Conservation (phyloP, 1,140 invertebrate species). For the Xylocopa sonorina region DNA sequence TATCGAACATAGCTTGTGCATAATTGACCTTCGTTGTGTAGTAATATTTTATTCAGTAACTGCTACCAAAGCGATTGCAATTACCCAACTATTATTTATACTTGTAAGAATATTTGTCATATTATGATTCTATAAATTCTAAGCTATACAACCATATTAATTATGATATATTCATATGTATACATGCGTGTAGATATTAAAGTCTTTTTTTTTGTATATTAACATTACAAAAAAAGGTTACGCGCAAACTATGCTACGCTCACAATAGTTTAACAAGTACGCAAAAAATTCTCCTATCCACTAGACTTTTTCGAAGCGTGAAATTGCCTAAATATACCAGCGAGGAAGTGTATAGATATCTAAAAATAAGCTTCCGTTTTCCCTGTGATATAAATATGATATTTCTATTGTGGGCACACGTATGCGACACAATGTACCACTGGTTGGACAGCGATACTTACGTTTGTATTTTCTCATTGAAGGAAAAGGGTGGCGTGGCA, state of each 20-base stretch:
- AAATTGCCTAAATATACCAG: constrained; percentile 32
- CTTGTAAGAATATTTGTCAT: no score
- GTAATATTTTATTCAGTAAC: no score
- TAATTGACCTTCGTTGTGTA: background rate
- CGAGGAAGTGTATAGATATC: background rate
- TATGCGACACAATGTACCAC: no score
- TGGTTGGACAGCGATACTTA: background rate
- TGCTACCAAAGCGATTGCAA: no score
- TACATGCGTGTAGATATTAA: no score
- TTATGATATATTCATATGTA: no score
- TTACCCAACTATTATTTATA: no score
- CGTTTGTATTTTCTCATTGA: background rate
- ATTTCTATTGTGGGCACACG: background rate
- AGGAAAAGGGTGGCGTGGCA: no score
- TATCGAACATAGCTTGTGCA: background rate
- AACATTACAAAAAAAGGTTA: background rate
- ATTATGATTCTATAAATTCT: no score
- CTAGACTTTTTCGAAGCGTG: background rate
- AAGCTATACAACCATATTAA: background rate
- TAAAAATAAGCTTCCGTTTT: constrained; percentile 31
- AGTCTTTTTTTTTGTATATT: background rate
- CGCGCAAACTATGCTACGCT: background rate
- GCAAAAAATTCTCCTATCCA: background rate
- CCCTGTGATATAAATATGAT: constrained; percentile 10
- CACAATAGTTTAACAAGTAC: background rate